These are phyloP conservation scores for Drosophila varians DNA, from an alignment of 1,140 invertebrate genomes.

Conservation along the genomic window DNA sequence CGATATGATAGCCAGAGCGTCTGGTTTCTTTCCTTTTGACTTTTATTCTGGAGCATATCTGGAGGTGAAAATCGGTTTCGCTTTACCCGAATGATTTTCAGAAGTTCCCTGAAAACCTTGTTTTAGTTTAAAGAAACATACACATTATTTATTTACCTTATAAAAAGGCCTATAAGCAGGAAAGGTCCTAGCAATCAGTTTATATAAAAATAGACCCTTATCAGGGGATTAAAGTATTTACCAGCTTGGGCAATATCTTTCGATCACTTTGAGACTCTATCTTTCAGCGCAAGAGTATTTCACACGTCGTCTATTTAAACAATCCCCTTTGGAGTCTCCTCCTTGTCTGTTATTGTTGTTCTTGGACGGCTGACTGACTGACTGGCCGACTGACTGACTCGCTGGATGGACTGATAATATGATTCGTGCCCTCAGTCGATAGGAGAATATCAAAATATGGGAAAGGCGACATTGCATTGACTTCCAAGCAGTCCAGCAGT, in stretches of 20 bases:
- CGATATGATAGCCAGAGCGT: slow-evolving; percentile 55
- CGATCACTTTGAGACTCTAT: neutral
- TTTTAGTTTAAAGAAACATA: no score
- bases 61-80: slow-evolving; percentile 8
- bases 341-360: slow-evolving; percentile 46
- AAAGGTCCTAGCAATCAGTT: neutral
- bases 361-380: slow-evolving; percentile 19
- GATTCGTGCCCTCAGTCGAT: slow-evolving; percentile 63
- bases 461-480: slow-evolving; percentile 28
- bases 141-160: neutral
- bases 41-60: neutral
- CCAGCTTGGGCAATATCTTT: neutral
- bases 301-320: slow-evolving; percentile 36
- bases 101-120: neutral
- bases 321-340: slow-evolving; percentile 23
- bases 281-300: slow-evolving; percentile 27
- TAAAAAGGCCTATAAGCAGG: neutral
- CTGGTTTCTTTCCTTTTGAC: slow-evolving; percentile 4
- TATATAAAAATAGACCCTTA: slow-evolving; percentile 6
- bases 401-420: slow-evolving; percentile 54
- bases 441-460: slow-evolving; percentile 33
- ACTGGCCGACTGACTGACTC: neutral
- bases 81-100: neutral
- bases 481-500: slow-evolving; percentile 47
- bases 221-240: slow-evolving; percentile 8